phyloP scores from a whole-genome alignment of 1,140 invertebrate species.

The Harlomillsia oculata region DNA sequence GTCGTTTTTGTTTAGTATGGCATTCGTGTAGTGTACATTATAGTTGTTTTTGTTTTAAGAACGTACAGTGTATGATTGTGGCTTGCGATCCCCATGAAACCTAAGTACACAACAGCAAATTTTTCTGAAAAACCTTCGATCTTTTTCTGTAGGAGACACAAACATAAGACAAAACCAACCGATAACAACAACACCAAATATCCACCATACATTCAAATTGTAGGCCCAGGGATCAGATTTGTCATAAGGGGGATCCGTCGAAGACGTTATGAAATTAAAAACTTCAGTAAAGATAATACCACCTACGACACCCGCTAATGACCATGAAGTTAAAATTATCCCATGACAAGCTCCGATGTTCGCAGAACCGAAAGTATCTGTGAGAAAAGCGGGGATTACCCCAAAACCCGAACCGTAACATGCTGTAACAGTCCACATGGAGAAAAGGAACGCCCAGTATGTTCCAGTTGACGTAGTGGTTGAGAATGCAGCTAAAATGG shows the following conservation, averaged over 20 bases:
- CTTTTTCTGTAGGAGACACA: slow-evolving; percentile 10
- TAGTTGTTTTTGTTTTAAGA: too few relatives aligned
- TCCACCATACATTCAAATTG: slow-evolving; percentile 28
- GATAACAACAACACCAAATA: slow-evolving; percentile 17
- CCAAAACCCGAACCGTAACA: slow-evolving; percentile 32
- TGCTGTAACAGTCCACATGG: slow-evolving; percentile 23
- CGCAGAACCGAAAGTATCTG: slow-evolving; percentile 26
- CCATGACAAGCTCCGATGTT: slow-evolving; percentile 32
- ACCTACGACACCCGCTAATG: slow-evolving; percentile 24
- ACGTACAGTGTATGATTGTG: too few relatives aligned
- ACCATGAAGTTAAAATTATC: slow-evolving; percentile 31
- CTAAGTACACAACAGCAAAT: too few relatives aligned
- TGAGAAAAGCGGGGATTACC: slow-evolving; percentile 27
- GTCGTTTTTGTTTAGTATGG: too few relatives aligned
- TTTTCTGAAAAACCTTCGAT: slow-evolving; percentile 1
- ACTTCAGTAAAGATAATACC: slow-evolving; percentile 27
- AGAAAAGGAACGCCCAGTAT: slow-evolving; percentile 25
- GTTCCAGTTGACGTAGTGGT: slow-evolving; percentile 16
- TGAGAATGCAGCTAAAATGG: slow-evolving; percentile 24
- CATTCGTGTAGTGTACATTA: too few relatives aligned
- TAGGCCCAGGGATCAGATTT: slow-evolving; percentile 15
- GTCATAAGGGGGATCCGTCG: neutral
- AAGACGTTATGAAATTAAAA: slow-evolving; percentile 1
- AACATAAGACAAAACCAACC: slow-evolving; percentile 18
- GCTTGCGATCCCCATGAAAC: too few relatives aligned